Percentiles rank a stretch among this genome's conserved stretches.
Evolutionary conservation across 2,888 invertebrate species (phyloP).

Genomic region (Amphipoea oculea): DNA sequence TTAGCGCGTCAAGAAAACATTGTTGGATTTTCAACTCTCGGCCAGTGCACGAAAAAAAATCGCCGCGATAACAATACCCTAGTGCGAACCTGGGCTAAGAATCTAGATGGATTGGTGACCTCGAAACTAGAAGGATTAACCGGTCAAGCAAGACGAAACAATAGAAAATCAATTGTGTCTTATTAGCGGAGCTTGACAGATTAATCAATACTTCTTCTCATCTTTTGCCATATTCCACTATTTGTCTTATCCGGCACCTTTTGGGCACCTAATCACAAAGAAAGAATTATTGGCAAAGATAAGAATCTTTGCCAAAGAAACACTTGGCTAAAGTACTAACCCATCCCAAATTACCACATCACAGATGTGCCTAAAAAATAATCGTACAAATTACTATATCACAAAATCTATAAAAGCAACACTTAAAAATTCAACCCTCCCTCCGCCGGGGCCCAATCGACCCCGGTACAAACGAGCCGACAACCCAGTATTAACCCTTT

Average conservation of each 20-base stretch:
- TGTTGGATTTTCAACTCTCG: too few relatives aligned
- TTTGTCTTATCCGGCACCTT: too few relatives aligned
- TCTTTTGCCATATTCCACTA: background rate
- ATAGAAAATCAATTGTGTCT: too few relatives aligned
- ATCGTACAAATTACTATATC: slow-evolving; percentile 62
- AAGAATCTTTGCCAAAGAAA: background rate
- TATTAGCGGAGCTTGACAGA: too few relatives aligned
- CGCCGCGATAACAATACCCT: too few relatives aligned
- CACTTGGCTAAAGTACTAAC: background rate
- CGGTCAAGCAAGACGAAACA: too few relatives aligned
- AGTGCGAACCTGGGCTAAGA: too few relatives aligned
- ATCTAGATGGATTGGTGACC: background rate
- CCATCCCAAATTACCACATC: background rate
- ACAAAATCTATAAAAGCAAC: slow-evolving; percentile 66
- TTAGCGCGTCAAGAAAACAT: too few relatives aligned
- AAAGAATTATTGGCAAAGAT: too few relatives aligned
- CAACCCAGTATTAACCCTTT: slow-evolving; percentile 86
- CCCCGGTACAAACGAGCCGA: slow-evolving; percentile 70
- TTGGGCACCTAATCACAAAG: too few relatives aligned
- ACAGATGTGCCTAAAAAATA: slow-evolving; percentile 62
- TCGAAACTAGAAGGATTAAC: background rate
- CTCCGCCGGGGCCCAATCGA: slow-evolving; percentile 55
- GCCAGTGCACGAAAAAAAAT: too few relatives aligned
- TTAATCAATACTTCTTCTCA: background rate
- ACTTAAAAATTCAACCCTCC: slow-evolving; percentile 69